Evolutionary conservation across 2,888 invertebrate species (phyloP).

Genomic region (Sacculina carcini): DNA sequence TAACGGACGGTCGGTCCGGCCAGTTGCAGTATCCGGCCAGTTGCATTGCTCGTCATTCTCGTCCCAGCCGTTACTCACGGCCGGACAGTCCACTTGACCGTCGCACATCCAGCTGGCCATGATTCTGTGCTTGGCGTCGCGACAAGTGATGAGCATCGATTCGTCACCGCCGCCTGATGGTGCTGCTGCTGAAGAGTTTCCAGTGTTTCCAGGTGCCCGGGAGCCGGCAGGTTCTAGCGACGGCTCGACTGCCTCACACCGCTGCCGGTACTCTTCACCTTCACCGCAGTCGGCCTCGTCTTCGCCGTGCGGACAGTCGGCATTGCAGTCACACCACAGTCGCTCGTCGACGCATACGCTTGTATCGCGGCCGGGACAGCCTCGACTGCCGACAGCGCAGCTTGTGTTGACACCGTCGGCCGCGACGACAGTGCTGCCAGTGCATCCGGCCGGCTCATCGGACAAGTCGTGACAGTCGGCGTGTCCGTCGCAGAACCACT

Average conservation of each 20-base stretch:
- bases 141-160: background rate
- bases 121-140: background rate
- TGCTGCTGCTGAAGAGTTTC: conserved; percentile 15
- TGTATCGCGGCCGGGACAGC: no score
- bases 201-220: background rate
- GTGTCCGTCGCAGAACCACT: conserved; percentile 49
- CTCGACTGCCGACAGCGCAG: conserved; percentile 3
- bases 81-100: conserved; percentile 12
- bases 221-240: background rate
- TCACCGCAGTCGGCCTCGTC: conserved; percentile 4
- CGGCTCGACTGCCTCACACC: background rate
- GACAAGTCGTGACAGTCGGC: conserved; percentile 38
- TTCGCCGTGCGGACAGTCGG: background rate
- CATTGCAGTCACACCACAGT: background rate
- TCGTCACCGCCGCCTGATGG: background rate
- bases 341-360: background rate
- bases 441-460: conserved; percentile 20
- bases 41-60: background rate
- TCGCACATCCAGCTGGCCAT: background rate
- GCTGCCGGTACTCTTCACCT: background rate
- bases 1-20: background rate
- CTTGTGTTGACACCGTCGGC: no score
- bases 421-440: background rate
- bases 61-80: conserved; percentile 17
- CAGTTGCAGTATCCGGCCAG: background rate